Percentiles rank a stretch among this genome's conserved stretches.
These are phyloP conservation scores for Chiridota heheva DNA, from an alignment of 35 echinoderm and acorn worm species.

Conservation along the genomic window DNA sequence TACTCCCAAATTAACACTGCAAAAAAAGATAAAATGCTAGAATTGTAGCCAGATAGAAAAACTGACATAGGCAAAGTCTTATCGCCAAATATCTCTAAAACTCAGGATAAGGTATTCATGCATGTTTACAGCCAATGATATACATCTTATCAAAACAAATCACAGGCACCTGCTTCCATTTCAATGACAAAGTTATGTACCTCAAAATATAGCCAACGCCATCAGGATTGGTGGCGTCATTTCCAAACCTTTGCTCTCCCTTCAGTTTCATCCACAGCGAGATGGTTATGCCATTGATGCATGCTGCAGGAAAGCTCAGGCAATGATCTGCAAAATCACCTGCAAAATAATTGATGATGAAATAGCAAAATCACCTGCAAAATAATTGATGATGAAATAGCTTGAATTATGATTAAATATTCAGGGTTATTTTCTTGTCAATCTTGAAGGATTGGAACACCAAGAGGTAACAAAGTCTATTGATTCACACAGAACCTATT, in stretches of 20 bases:
- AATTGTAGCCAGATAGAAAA: no score
- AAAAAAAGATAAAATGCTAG: no score
- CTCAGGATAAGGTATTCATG: background rate
- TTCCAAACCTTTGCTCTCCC: constrained; percentile 40
- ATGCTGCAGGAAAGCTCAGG: constrained; percentile 60
- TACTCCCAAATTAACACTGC: no score
- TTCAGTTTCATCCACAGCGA: constrained; percentile 71
- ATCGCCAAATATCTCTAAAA: no score
- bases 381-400: no score
- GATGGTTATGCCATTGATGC: constrained; percentile 72
- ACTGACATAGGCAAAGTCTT: no score
- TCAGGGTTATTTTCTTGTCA: no score
- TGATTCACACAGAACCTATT: no score
- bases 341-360: constrained; percentile 4
- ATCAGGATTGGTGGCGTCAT: constrained; percentile 62
- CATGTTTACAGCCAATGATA: background rate
- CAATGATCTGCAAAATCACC: constrained; percentile 65
- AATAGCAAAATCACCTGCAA: background rate
- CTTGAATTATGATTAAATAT: no score
- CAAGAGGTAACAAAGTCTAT: no score
- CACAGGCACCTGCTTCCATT: background rate
- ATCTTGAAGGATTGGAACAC: no score
- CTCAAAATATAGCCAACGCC: constrained; percentile 81
- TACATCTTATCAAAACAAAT: background rate
- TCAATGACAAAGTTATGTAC: constrained; percentile 5